Base-by-base conservation (phyloP, 2,888 invertebrate species). In the Limnephilus rhombicus region DNA sequence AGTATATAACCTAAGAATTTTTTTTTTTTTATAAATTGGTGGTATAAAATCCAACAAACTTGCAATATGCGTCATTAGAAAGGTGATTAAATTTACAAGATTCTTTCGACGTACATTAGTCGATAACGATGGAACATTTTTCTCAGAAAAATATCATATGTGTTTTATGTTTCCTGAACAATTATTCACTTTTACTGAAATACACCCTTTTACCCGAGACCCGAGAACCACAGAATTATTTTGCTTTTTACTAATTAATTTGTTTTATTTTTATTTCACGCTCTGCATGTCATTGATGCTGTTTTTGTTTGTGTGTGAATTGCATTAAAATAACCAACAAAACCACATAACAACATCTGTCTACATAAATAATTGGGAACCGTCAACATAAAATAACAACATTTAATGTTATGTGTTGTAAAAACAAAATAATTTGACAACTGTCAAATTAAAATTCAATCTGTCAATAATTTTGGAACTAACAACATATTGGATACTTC, bases 291-390 rank as follows among this genome's bases (percentile, higher is more conserved):
- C 85, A 86, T 91, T 86, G 86, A 13, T 80, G 88, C 88, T 95
- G 95, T 95, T 95, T 94, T 94, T 94, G 95, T 96, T 96, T 96
- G 94, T 96, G 96, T 83, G 29, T 68, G 87, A 37, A 37, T 68
- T 89, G 80, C 80, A 89, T 80, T 89, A 68, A 53, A 24, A 87
- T 87, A 87, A 87, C 68, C 24, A 85, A 85, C 4, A 85, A 85
- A n/a, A 88, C 68, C 82, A 88, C 82, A 83, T 34, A 68, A 68
- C 5, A 91, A 29, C 85, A 37, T 31, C 68, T 85, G 37, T 85
- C 31, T 31, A 83, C 34, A 83, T 31, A 83, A 83, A 83, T 83
- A 24, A 37, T 15, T 83, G 83, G 37, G 11, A 37, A 37, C 68
- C n/a, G 68, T 68, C 68, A 68, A 68, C 68, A 24, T n/a, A n/a